A percentile compares a stretch with the other conserved stretches of the same genome.
Evolutionary conservation across 2,113 vertebrate genomes (phyloP).

Genomic region (Chlorodrepanis virens): DNA sequence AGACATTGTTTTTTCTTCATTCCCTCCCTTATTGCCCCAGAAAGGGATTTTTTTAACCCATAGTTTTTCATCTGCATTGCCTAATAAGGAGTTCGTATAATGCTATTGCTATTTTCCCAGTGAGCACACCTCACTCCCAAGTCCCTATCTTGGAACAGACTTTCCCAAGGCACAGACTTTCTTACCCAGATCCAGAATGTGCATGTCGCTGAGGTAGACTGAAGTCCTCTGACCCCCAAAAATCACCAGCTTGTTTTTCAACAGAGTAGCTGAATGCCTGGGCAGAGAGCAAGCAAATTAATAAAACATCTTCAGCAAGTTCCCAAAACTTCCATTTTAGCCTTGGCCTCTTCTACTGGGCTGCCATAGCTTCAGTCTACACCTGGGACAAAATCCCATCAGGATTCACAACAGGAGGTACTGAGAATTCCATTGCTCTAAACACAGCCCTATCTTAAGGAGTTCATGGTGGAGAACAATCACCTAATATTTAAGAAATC

Average conservation of each 20-base stretch:
- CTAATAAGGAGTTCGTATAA: not conserved
- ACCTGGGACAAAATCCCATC: not conserved
- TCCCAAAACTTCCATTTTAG: not conserved
- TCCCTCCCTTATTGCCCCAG: not conserved
- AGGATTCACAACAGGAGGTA: not conserved
- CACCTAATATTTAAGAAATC: not conserved
- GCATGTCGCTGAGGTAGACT: constrained; percentile 83
- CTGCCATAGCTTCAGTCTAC: not conserved
- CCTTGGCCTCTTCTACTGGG: not conserved
- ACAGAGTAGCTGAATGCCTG: constrained; percentile 81
- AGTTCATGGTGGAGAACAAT: not conserved
- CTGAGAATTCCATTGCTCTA: not conserved
- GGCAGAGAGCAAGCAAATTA: not conserved
- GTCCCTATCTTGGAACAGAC: not conserved
- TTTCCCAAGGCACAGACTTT: not conserved
- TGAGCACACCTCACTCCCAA: not conserved
- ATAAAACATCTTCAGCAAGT: not conserved
- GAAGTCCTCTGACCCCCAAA: constrained; percentile 82
- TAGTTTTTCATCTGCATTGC: not conserved
- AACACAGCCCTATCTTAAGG: not conserved
- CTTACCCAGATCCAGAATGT: constrained; percentile 86
- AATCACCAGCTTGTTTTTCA: constrained; percentile 82
- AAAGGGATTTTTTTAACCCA: not conserved
- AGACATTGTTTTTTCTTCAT: not conserved
- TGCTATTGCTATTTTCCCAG: not conserved